These are phyloP conservation scores for Epiblema foenella DNA, from an alignment of 2,888 invertebrate species.

Conservation along the genomic window DNA sequence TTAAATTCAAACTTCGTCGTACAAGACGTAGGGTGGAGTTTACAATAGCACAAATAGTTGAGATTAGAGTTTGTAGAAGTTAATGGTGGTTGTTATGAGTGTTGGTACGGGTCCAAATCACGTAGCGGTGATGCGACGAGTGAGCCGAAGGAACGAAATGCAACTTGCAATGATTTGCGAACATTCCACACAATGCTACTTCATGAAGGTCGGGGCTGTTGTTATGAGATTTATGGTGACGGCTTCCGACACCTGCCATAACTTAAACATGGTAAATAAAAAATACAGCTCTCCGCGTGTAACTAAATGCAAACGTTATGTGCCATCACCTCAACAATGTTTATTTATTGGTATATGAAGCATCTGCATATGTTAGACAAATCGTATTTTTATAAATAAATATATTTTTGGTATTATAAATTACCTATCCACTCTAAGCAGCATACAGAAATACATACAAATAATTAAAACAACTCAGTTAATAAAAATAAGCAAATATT, in stretches of 20 bases:
- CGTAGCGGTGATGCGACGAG: slow-evolving; percentile 54
- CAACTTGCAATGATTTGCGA: slow-evolving; percentile 30
- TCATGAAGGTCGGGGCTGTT: slow-evolving; percentile 26
- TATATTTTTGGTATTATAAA: too few relatives aligned
- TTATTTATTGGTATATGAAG: slow-evolving; percentile 2
- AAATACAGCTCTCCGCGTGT: neutral
- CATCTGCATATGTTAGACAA: neutral
- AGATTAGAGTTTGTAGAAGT: slow-evolving; percentile 47
- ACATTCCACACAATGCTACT: slow-evolving; percentile 31
- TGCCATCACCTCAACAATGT: slow-evolving; percentile 19
- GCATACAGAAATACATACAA: too few relatives aligned
- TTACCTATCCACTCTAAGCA: too few relatives aligned
- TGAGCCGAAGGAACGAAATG: slow-evolving; percentile 29
- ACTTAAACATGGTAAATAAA: slow-evolving; percentile 20
- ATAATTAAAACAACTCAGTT: too few relatives aligned
- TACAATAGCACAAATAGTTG: slow-evolving; percentile 47
- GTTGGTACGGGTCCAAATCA: slow-evolving; percentile 73
- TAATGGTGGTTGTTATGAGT: slow-evolving; percentile 54
- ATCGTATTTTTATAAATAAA: too few relatives aligned
- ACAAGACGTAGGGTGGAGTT: neutral
- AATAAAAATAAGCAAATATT: too few relatives aligned
- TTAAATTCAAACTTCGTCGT: neutral
- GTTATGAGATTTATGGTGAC: slow-evolving; percentile 10
- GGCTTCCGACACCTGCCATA: slow-evolving; percentile 26
- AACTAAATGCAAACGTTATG: neutral